Evolutionary conservation across 2,888 invertebrate genomes (phyloP).

Genomic region (Tipula lateralis): DNA sequence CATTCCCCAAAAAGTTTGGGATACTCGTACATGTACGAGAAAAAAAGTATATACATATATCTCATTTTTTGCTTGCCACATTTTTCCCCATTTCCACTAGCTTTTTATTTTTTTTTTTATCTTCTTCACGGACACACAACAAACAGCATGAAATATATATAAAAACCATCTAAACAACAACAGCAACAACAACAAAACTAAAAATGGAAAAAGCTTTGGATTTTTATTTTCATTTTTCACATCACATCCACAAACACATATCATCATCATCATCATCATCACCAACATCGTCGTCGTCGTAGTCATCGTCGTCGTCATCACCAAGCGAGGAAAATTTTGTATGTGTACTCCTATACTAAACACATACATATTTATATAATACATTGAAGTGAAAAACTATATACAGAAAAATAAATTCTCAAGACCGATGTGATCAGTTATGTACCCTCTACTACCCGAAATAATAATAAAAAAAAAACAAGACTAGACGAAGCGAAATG

Average conservation of each 20-base stretch:
- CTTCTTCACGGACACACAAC: slow-evolving; percentile 24
- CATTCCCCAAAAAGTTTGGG: not conserved
- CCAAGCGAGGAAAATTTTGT: not conserved
- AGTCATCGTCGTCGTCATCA: not conserved
- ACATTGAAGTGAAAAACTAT: not conserved
- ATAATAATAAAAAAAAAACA: not conserved
- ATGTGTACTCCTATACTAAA: not conserved
- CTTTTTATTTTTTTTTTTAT: not conserved
- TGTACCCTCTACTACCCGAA: not conserved
- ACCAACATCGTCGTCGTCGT: too few species aligned
- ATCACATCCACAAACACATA: slow-evolving; percentile 11
- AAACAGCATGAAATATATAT: slow-evolving; percentile 16
- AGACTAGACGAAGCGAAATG: slow-evolving; percentile 19
- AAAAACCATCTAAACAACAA: slow-evolving; percentile 19
- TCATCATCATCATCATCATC: slow-evolving; percentile 3
- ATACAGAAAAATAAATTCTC: slow-evolving; percentile 8
- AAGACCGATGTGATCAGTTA: slow-evolving; percentile 24
- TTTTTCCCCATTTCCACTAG: not conserved
- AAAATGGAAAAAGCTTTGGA: not conserved
- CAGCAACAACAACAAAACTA: not conserved
- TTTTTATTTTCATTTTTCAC: slow-evolving; percentile 11
- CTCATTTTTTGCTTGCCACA: not conserved
- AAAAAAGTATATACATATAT: not conserved
- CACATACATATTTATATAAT: not conserved
- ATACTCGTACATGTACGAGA: not conserved